These are phyloP conservation scores for Holocentrus rufus DNA, from an alignment of 2,797 vertebrate genomes.

Conservation along the genomic window DNA sequence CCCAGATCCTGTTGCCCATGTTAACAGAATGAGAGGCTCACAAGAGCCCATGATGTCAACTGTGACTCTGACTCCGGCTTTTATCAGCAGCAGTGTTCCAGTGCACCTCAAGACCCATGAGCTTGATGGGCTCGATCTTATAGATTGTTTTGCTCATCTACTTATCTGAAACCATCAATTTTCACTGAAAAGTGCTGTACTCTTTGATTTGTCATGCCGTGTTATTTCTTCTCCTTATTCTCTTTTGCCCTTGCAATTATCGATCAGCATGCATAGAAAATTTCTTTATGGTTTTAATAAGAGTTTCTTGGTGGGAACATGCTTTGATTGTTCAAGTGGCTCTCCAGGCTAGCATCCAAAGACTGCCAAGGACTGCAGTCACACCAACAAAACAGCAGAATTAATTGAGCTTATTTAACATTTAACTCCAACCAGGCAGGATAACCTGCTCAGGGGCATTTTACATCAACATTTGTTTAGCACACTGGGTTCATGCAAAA, in stretches of 20 bases:
- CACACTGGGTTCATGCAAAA: no score
- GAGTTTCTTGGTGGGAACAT: no score
- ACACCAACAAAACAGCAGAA: neutral
- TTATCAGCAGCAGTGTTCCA: neutral
- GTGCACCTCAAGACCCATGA: neutral
- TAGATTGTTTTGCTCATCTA: no score
- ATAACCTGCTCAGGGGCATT: neutral
- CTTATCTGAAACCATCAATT: no score
- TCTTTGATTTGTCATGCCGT: neutral
- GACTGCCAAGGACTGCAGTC: neutral
- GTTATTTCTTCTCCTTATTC: no score
- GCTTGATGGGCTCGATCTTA: neutral
- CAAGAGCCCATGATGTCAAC: neutral
- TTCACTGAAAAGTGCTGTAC: neutral
- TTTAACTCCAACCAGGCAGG: neutral
- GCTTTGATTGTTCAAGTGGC: neutral
- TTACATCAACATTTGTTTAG: neutral
- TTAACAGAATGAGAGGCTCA: neutral
- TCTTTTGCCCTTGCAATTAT: neutral
- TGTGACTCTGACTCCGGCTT: neutral
- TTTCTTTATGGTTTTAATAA: neutral
- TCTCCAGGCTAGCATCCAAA: neutral
- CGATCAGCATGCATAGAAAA: neutral
- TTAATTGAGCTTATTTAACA: neutral
- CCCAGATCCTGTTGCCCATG: conserved; percentile 16